Evolutionary conservation across 2,888 invertebrate genomes (phyloP).

Genomic region (Pammene aurita): DNA sequence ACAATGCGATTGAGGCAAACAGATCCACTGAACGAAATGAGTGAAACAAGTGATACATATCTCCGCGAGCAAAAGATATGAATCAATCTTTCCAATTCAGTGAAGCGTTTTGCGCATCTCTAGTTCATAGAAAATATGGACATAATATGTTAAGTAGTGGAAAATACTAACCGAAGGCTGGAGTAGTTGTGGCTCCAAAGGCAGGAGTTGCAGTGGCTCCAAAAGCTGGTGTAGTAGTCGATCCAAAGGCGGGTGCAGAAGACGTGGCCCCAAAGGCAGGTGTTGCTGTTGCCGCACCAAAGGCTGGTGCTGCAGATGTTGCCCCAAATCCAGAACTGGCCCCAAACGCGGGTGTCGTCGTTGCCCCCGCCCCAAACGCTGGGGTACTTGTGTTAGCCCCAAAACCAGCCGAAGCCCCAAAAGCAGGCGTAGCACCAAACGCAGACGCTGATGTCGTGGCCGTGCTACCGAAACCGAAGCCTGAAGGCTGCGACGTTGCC

Average conservation of each 20-base stretch:
- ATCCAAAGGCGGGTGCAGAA: slow-evolving; percentile 51
- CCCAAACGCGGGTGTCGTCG: slow-evolving; percentile 50
- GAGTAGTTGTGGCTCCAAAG: slow-evolving; percentile 51
- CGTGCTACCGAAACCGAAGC: slow-evolving; percentile 61
- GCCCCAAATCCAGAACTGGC: slow-evolving; percentile 42
- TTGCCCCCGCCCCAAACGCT: slow-evolving; percentile 54
- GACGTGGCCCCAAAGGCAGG: slow-evolving; percentile 55
- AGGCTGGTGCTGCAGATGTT: slow-evolving; percentile 56
- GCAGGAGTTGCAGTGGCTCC: slow-evolving; percentile 51
- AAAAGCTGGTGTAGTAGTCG: slow-evolving; percentile 52
- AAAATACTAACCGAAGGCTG: slow-evolving; percentile 46
- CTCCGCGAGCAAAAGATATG: no score
- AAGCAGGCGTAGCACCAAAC: slow-evolving; percentile 45
- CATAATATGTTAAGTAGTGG: not conserved
- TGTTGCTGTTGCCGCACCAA: slow-evolving; percentile 56
- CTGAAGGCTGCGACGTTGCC: slow-evolving; percentile 63
- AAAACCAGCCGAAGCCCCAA: slow-evolving; percentile 47
- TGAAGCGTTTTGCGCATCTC: no score
- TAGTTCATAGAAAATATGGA: no score
- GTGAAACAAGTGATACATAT: no score
- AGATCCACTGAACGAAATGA: no score
- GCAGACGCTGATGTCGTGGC: slow-evolving; percentile 57
- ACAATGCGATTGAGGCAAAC: no score
- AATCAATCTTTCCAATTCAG: no score
- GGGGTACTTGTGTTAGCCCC: slow-evolving; percentile 50